These are phyloP conservation scores for Achlya flavicornis DNA, from an alignment of 2,888 invertebrate genomes.

Conservation along the genomic window DNA sequence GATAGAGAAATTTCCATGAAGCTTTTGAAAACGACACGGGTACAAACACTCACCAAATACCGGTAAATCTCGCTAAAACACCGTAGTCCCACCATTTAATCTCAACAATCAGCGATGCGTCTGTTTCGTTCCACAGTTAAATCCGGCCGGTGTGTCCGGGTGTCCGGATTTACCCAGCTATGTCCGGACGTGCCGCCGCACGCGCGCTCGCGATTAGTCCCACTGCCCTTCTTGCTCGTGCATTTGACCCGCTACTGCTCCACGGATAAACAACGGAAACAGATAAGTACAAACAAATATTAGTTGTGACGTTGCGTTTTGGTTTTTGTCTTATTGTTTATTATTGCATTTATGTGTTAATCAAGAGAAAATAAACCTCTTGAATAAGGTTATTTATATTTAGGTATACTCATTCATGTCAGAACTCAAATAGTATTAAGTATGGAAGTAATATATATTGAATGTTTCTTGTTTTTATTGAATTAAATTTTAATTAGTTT, in stretches of 20 bases:
- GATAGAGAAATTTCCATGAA: not conserved
- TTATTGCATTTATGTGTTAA: not conserved
- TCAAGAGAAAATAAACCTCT: not conserved
- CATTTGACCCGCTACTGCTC: slow-evolving; percentile 52
- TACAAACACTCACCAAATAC: slow-evolving; percentile 27
- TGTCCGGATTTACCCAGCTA: slow-evolving; percentile 61
- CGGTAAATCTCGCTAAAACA: slow-evolving; percentile 56
- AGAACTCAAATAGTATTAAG: not conserved
- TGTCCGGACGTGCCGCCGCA: slow-evolving; percentile 74
- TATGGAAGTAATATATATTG: too few species aligned
- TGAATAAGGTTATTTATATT: too few species aligned
- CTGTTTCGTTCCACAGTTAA: slow-evolving; percentile 73
- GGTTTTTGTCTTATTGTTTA: not conserved
- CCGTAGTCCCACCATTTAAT: slow-evolving; percentile 58
- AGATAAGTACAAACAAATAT: slow-evolving; percentile 65
- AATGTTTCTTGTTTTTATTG: not conserved
- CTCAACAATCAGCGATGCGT: slow-evolving; percentile 71
- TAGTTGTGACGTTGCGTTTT: slow-evolving; percentile 28
- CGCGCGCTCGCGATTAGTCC: slow-evolving; percentile 69
- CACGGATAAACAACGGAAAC: slow-evolving; percentile 45
- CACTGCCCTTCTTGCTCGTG: slow-evolving; percentile 64
- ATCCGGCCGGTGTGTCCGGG: slow-evolving; percentile 53
- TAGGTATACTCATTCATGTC: too few species aligned
- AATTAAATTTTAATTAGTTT: too few species aligned
- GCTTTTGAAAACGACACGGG: not conserved